These are phyloP conservation scores for Plodia interpunctella DNA, from an alignment of 1,140 invertebrate genomes.

Conservation along the genomic window DNA sequence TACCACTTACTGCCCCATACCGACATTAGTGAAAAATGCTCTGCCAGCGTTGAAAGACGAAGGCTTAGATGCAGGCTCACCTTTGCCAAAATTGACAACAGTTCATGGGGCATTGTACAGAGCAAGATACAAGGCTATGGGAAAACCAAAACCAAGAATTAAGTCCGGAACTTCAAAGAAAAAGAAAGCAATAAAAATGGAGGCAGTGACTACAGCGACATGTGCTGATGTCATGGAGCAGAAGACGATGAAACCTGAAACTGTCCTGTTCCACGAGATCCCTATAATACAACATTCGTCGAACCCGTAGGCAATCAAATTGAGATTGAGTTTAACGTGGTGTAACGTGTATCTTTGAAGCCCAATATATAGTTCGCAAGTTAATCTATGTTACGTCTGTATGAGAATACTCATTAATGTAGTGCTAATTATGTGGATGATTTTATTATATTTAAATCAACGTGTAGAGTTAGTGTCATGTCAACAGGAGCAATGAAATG, in stretches of 20 bases:
- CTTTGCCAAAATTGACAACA: neutral
- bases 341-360: no score
- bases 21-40: neutral
- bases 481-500: no score
- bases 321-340: no score
- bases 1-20: neutral
- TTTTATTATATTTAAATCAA: no score
- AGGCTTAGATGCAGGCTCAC: neutral
- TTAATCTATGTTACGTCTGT: no score
- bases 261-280: neutral
- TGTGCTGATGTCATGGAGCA: neutral
- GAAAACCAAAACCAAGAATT: constrained; percentile 1
- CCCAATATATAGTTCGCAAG: no score
- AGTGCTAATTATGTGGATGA: no score
- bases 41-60: neutral
- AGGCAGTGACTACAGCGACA: neutral
- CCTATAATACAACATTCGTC: neutral
- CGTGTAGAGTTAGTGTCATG: no score
- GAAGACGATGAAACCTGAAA: neutral
- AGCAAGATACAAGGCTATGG: neutral
- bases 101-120: neutral
- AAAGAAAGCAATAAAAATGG: neutral
- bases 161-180: neutral
- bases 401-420: no score
- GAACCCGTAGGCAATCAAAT: neutral